Percentiles rank a stretch among this genome's conserved stretches.
Evolutionary conservation across 2,888 invertebrate genomes (phyloP).

Genomic region (Serrognathus titanus): DNA sequence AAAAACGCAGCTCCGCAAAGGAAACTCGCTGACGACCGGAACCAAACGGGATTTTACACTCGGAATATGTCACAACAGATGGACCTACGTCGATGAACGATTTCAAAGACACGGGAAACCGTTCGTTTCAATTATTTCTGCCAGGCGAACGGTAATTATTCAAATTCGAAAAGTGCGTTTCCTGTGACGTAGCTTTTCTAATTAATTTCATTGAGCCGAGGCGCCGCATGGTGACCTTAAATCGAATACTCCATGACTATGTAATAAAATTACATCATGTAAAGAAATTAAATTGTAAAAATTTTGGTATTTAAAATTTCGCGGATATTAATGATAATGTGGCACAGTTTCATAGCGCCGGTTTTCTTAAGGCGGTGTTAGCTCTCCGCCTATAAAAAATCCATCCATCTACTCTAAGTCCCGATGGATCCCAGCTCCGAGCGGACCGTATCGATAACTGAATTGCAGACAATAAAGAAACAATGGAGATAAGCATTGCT

Average conservation of each 20-base stretch:
- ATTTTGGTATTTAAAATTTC: no score
- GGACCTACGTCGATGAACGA: constrained; percentile 14
- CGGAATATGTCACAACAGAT: constrained; percentile 16
- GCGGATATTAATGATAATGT: no score
- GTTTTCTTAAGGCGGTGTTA: constrained; percentile 4
- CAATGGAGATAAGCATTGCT: constrained; percentile 49
- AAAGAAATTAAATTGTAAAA: no score
- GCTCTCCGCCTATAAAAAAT: constrained; percentile 39
- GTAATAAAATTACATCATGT: no score
- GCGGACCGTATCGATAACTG: constrained; percentile 49
- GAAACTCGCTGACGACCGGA: constrained; percentile 16
- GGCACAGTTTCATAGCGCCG: background rate
- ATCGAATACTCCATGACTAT: no score
- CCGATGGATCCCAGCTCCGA: constrained; percentile 38
- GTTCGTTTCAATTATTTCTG: constrained; percentile 8
- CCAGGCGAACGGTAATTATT: constrained; percentile 8
- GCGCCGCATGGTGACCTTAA: no score
- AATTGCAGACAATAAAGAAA: constrained; percentile 52
- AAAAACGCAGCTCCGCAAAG: constrained; percentile 7
- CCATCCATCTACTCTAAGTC: constrained; percentile 47
- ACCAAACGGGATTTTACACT: constrained; percentile 16
- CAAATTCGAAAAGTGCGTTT: constrained; percentile 5
- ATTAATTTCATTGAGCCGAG: no score
- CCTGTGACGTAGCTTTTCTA: background rate
- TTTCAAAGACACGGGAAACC: constrained; percentile 11